Base-by-base conservation (phyloP, 2,797 vertebrate species). In the Takifugu ocellatus region DNA sequence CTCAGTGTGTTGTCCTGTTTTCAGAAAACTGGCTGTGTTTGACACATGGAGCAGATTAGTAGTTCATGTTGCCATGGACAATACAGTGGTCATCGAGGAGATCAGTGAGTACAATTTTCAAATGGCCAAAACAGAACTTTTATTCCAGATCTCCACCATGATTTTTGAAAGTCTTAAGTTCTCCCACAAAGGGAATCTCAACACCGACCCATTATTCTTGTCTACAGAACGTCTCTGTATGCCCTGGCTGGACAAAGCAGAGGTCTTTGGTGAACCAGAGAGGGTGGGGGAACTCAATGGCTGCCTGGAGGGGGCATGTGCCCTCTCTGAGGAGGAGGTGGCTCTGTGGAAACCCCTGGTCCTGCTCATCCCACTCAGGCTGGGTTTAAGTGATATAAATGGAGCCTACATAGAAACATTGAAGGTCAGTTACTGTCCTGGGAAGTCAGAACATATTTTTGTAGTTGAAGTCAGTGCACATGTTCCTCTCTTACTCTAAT, bases 1-100 rank as follows among this genome's bases (percentile, higher is more conserved):
- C 17, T 48, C 2, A 48, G 4, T 66, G 46, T 79, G 33, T 17
- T 69, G 61, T 67, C 10, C 51, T 3, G 44, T 27, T 54, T 59
- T 66, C 66, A 99, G 97, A 91, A 99, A 99, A 70, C 92, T 99
- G 65, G 91, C 95, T 0, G 90, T 93, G 77, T 99, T 99, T 72
- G 97, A 99, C 74, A 92, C 91, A 0, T 99, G 97, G 97, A 99
- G 97, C 74, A 91, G 92, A 17, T 67, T 97, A 85, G 95, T 96
- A 3, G 94, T 99, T 3, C 97, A 99, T 17, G 93, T 99, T 84
- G 97, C 97, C 0, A 99, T 99, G 97, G 97, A 99, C 87, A 99
- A 99, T 91, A 99, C 97, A 0, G 97, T 99, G 79, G 94, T 97
- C 86, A 98, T 97, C 78, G 95, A 97, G 73, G 96, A 98, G 68